These are phyloP conservation scores for Panopea generosa DNA, from an alignment of 2,888 invertebrate species.

Conservation along the genomic window DNA sequence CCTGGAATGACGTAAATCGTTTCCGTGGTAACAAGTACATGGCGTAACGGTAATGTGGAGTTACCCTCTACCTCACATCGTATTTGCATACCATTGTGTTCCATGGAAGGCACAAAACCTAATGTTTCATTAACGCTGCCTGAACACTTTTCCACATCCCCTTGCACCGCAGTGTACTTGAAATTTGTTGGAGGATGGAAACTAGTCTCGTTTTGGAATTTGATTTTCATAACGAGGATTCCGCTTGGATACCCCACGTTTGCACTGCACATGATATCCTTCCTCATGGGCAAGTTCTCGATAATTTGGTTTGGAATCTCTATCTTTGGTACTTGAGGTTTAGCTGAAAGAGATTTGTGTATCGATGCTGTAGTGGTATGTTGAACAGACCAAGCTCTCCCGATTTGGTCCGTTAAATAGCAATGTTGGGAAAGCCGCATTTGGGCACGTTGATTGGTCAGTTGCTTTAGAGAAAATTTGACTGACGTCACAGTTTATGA, in stretches of 20 bases:
- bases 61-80: conserved; percentile 50
- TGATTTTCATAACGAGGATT: conserved; percentile 38
- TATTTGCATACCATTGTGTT: conserved; percentile 51
- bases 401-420: too few species aligned
- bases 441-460: too few species aligned
- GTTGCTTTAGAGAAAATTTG: too few species aligned
- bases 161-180: conserved; percentile 5
- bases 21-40: not conserved
- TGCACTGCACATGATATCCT: conserved; percentile 52
- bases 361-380: too few species aligned
- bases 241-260: conserved; percentile 63
- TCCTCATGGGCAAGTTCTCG: conserved; percentile 36
- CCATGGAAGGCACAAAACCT: conserved; percentile 34
- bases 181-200: conserved; percentile 28
- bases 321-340: conserved; percentile 56
- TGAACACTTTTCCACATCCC: conserved; percentile 37
- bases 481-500: too few species aligned
- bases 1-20: conserved; percentile 61
- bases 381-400: too few species aligned
- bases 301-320: conserved; percentile 56
- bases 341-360: conserved; percentile 46
- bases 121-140: conserved; percentile 30
- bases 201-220: conserved; percentile 28
- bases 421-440: too few species aligned
- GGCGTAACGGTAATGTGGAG: not conserved